Percentiles rank a stretch among this genome's conserved stretches.
Conservation (phyloP, 1,140 invertebrate genomes). For the Papilio dardanus region DNA sequence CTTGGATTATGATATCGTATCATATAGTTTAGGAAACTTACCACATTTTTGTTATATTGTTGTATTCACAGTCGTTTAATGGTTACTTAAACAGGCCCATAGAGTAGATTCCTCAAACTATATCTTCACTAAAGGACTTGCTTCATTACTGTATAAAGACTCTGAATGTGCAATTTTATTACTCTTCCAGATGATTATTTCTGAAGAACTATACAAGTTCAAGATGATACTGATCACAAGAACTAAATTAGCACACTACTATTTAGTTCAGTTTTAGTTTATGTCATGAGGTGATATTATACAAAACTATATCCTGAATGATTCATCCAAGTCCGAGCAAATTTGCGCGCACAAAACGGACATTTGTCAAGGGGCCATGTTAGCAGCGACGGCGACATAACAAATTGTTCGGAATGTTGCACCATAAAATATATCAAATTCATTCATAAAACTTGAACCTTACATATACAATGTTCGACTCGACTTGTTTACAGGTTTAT, state of each 20-base stretch:
- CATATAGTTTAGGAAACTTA: neutral
- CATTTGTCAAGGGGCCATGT: conserved; percentile 33
- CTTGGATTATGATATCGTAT: neutral
- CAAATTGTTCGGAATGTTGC: conserved; percentile 34
- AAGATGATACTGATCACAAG: neutral
- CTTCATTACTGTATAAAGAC: too few relatives aligned
- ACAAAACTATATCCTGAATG: conserved; percentile 19
- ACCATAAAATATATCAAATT: conserved; percentile 38
- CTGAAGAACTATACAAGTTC: too few relatives aligned
- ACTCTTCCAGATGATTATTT: too few relatives aligned
- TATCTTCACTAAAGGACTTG: too few relatives aligned
- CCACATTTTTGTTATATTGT: too few relatives aligned
- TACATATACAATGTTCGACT: conserved; percentile 9
- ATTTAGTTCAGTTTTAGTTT: neutral
- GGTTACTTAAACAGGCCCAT: too few relatives aligned
- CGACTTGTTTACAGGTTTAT: conserved; percentile 22
- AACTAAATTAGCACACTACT: neutral
- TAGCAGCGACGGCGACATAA: conserved; percentile 13
- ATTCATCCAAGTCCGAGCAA: conserved; percentile 27
- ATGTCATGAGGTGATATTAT: neutral
- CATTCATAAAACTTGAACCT: conserved; percentile 29
- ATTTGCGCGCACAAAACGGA: conserved; percentile 13
- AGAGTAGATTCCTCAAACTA: too few relatives aligned
- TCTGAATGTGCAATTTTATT: too few relatives aligned
- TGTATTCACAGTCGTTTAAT: too few relatives aligned